Evolutionary conservation across 2,113 vertebrate genomes (phyloP).

Genomic region (Agelaius phoeniceus): DNA sequence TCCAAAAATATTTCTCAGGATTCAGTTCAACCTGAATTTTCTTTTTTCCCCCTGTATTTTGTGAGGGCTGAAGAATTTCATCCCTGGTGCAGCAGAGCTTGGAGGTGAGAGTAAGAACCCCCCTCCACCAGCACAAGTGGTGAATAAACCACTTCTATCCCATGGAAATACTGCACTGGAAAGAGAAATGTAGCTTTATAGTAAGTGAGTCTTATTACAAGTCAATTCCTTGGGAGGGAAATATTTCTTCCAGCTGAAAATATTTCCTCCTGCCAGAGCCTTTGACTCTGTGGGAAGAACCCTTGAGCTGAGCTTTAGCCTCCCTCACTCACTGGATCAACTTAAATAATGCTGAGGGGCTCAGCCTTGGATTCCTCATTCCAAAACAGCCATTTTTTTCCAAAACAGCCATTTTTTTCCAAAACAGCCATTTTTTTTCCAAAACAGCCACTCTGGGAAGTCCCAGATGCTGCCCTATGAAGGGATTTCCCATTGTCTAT

Average conservation of each 20-base stretch:
- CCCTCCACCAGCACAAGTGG: neutral
- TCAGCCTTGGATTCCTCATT: neutral
- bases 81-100: neutral
- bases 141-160: neutral
- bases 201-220: neutral
- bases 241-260: neutral
- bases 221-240: neutral
- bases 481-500: neutral
- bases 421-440: neutral
- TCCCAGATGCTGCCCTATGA: accelerated
- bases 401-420: neutral
- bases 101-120: neutral
- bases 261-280: neutral
- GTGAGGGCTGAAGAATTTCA: neutral
- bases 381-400: neutral
- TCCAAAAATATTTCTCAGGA: neutral
- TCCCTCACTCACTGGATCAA: neutral
- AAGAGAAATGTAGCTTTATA: neutral
- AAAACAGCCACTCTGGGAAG: neutral
- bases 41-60: accelerated
- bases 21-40: neutral
- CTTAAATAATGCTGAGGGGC: neutral
- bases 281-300: neutral
- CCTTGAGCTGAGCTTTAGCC: neutral
- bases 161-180: neutral